Evolutionary conservation across 2,797 vertebrate genomes (phyloP).

Genomic region (Manis pentadactyla): DNA sequence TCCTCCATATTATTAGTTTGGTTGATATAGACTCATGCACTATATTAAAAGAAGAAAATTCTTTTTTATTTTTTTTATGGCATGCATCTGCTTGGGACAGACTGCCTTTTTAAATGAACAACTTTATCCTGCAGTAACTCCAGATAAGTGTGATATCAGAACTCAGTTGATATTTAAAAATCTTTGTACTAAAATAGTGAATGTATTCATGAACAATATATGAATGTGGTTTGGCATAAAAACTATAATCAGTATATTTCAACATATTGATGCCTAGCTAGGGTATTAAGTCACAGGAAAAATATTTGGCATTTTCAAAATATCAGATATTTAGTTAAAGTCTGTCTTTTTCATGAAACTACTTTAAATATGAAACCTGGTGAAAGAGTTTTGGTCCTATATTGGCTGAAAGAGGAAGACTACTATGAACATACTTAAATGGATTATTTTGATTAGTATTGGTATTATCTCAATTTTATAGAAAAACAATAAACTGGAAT

Average conservation of each 20-base stretch:
- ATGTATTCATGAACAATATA: neutral
- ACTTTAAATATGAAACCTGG: neutral
- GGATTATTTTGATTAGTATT: neutral
- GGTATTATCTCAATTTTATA: neutral
- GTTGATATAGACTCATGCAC: neutral
- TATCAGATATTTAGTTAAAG: neutral
- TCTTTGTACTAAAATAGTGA: conserved; percentile 41
- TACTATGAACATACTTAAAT: neutral
- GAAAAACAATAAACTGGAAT: neutral
- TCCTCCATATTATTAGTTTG: neutral
- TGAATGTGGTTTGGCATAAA: conserved; percentile 4
- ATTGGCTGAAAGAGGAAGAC: neutral
- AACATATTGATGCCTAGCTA: neutral
- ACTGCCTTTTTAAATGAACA: conserved; percentile 50
- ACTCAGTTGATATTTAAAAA: conserved; percentile 41
- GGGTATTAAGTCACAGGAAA: neutral
- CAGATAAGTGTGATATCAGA: conserved; percentile 10
- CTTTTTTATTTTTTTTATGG: neutral
- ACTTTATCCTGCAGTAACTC: conserved; percentile 13
- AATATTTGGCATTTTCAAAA: neutral
- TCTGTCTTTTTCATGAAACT: neutral
- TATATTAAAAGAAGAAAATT: conserved; percentile 1
- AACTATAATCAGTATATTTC: neutral
- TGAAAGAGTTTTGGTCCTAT: neutral
- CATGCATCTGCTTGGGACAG: conserved; percentile 45